Conservation (phyloP, 2,113 vertebrate genomes). For the Piaya cayana region DNA sequence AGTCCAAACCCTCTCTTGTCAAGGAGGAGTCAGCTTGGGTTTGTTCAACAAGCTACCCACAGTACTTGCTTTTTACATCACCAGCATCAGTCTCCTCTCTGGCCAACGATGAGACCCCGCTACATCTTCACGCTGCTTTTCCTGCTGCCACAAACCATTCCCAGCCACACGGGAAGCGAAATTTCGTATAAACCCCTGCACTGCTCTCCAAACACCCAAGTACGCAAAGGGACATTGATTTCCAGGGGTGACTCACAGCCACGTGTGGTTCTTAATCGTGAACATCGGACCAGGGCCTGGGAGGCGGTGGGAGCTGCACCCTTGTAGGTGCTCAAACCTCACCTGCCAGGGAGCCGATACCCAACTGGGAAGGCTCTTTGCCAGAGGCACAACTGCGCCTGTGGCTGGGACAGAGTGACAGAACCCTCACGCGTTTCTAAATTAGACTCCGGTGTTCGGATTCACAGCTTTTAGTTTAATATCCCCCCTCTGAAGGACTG, state of each 20-base stretch:
- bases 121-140: background rate
- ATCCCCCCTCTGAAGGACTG: background rate
- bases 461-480: background rate
- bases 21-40: background rate
- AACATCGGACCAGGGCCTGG: background rate
- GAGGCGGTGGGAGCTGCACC: background rate
- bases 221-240: background rate
- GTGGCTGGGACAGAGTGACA: background rate
- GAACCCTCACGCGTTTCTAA: background rate
- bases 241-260: background rate
- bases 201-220: background rate
- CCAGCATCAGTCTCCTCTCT: background rate
- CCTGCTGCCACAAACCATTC: background rate
- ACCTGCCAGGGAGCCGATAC: background rate
- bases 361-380: background rate
- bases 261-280: background rate
- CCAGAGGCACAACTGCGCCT: background rate
- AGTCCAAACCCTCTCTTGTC: background rate
- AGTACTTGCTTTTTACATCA: background rate
- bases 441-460: background rate
- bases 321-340: background rate
- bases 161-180: background rate
- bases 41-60: background rate
- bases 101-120: background rate
- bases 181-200: background rate